Evolutionary conservation across 2,797 vertebrate species (phyloP), one percentile per base, ranked within the genome.

Genomic region (Mus spretus): DNA sequence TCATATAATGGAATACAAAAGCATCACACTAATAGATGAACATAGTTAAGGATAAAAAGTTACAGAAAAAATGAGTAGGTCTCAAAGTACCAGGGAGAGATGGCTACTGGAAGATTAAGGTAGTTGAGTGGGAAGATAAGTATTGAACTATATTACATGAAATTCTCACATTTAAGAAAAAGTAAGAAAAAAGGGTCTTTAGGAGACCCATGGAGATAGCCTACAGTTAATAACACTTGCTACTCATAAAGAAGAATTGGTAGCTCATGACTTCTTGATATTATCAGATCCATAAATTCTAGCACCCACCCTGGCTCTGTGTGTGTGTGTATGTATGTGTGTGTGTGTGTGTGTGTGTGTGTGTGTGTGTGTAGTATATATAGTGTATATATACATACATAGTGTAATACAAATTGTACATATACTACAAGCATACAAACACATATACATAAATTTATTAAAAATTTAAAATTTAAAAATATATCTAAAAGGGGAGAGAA

Each of bases 1-100:
- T 94, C 70, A 20, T 14, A 34, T 44, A 53, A 47, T 40, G 28
- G 89, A 97, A 93, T 74, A 95, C 88, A 88, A 86, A 82, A 44
- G 31, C 90, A 70, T 82, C 91, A 89, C 61, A 96, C 34, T 91
- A 53, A 93, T 47, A 28, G 57, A 96, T 95, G 55, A 87, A 94
- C 14, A 50, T 61, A 31, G 55, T 26, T 19, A 72, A 74, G 26
- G 2, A 65, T 28, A 34, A 63, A 92, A 81, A 40, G 12, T 19
- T 26, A 67, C 80, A 81, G 34, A 67, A 63, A 67, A 57, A 91
- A 15, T 1, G 15, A 24, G 26, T 24, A 40, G 13, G 7, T 15
- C 6, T 4, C 1, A 40, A 19, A 82, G n/a, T 40, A 28, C 1
- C 3, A 61, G 24, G 7, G 0, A 61, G 22, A 40, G 13, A 17